These are phyloP conservation scores for Apogon talboti DNA, from an alignment of 2,797 vertebrate species.

Conservation along the genomic window DNA sequence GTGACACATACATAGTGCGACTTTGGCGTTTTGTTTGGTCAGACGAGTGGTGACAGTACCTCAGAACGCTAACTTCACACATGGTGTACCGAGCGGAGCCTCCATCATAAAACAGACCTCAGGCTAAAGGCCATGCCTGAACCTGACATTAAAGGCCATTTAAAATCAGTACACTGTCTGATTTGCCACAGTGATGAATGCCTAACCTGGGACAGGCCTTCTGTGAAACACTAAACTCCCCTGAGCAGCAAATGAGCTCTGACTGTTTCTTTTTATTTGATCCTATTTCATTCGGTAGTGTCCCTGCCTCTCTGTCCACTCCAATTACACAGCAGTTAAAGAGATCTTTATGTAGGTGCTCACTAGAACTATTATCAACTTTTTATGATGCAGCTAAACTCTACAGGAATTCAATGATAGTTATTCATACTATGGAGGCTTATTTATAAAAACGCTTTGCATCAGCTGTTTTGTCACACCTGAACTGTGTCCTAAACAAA, in stretches of 20 bases:
- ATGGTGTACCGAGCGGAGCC: conserved; percentile 46
- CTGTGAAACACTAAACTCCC: conserved; percentile 82
- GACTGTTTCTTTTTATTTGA: conserved; percentile 82
- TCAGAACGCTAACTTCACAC: conserved; percentile 50
- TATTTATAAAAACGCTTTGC: neutral
- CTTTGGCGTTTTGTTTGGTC: neutral
- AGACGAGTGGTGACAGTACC: conserved; percentile 4
- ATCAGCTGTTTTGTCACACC: neutral
- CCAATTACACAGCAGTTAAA: conserved; percentile 69
- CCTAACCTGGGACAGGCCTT: conserved; percentile 73
- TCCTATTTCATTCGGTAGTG: conserved; percentile 75
- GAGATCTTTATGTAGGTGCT: conserved; percentile 49
- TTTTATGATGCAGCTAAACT: neutral
- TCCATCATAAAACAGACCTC: conserved; percentile 76
- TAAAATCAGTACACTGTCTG: conserved; percentile 82
- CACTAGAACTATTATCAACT: neutral
- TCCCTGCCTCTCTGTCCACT: conserved; percentile 64
- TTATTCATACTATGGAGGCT: neutral
- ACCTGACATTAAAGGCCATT: conserved; percentile 83
- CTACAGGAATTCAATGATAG: neutral
- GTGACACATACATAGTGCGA: neutral
- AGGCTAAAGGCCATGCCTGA: conserved; percentile 77
- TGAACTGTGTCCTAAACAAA: conserved; percentile 17
- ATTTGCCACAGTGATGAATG: conserved; percentile 82
- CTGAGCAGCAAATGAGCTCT: conserved; percentile 80